These are phyloP conservation scores for Todus mexicanus DNA, from an alignment of 2,797 vertebrate species.

Conservation along the genomic window DNA sequence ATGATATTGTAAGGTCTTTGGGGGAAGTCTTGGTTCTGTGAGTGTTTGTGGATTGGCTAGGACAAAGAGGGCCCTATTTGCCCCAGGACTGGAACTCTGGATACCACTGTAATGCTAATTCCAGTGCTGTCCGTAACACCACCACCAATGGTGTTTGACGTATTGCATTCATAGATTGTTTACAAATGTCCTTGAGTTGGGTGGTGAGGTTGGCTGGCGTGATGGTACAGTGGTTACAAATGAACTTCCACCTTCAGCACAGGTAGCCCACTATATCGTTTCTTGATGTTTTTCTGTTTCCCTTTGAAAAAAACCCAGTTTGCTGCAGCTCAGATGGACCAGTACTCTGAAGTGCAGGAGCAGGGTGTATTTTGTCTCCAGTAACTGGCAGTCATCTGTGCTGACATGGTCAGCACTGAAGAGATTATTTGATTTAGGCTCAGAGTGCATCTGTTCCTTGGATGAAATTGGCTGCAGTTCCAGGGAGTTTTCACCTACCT, in stretches of 20 bases:
- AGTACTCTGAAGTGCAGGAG: background rate
- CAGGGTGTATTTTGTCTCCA: background rate
- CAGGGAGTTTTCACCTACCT: background rate
- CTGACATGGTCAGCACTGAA: background rate
- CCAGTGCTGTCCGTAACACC: background rate
- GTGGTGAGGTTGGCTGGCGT: background rate
- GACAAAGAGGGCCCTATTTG: background rate
- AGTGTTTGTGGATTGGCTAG: background rate
- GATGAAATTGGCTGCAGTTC: background rate
- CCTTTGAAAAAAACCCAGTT: background rate
- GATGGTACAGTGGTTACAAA: background rate
- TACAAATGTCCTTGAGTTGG: background rate
- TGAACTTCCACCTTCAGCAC: background rate
- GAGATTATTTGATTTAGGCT: background rate
- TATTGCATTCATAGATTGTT: background rate
- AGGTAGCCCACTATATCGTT: background rate
- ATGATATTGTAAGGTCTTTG: background rate
- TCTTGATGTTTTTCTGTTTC: background rate
- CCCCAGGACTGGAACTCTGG: background rate
- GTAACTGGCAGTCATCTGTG: background rate
- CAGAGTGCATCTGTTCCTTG: background rate
- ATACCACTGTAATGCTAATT: background rate
- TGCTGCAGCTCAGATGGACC: fast-evolving
- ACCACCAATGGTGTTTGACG: background rate
- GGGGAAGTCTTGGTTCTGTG: background rate